A percentile compares a stretch with the other conserved stretches of the same genome.
phyloP scores from a whole-genome alignment of 2,888 invertebrate genomes.

The Exephanes ischioxanthus region DNA sequence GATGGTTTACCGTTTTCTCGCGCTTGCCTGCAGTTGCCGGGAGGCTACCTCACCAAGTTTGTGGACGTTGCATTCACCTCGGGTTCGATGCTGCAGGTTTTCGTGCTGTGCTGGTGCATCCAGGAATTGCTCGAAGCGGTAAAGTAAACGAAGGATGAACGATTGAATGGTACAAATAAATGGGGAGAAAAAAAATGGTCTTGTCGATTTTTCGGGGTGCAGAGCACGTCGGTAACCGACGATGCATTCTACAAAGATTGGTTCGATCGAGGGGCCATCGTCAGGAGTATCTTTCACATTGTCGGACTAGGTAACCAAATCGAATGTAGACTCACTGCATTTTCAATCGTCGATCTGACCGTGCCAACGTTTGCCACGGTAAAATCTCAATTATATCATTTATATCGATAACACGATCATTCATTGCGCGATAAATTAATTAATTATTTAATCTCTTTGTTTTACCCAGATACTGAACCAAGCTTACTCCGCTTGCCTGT shows the following conservation, averaged over 20 bases:
- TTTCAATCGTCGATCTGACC: constrained; percentile 69
- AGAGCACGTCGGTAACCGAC: constrained; percentile 71
- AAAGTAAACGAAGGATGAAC: constrained; percentile 40
- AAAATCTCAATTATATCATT: constrained; percentile 13
- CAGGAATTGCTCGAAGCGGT: constrained; percentile 75
- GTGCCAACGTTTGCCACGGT: constrained; percentile 74
- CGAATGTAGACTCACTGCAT: constrained; percentile 67
- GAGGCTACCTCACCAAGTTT: constrained; percentile 34
- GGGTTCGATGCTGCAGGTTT: constrained; percentile 71
- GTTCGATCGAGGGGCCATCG: constrained; percentile 49
- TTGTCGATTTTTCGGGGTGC: constrained; percentile 5
- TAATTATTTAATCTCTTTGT: background rate
- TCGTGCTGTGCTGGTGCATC: constrained; percentile 72
- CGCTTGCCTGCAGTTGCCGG: constrained; percentile 17
- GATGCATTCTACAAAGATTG: constrained; percentile 71
- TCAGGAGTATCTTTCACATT: constrained; percentile 56
- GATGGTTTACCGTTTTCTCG: background rate
- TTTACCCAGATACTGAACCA: constrained; percentile 73
- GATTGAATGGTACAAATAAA: background rate
- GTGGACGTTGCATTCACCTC: constrained; percentile 58
- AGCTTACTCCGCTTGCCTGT: constrained; percentile 71
- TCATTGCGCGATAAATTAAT: background rate
- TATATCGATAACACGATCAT: background rate
- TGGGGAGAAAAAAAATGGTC: background rate
- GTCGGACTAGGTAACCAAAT: constrained; percentile 68